Conservation (phyloP, 1,140 invertebrate genomes). For the Marisa cornuarietis region DNA sequence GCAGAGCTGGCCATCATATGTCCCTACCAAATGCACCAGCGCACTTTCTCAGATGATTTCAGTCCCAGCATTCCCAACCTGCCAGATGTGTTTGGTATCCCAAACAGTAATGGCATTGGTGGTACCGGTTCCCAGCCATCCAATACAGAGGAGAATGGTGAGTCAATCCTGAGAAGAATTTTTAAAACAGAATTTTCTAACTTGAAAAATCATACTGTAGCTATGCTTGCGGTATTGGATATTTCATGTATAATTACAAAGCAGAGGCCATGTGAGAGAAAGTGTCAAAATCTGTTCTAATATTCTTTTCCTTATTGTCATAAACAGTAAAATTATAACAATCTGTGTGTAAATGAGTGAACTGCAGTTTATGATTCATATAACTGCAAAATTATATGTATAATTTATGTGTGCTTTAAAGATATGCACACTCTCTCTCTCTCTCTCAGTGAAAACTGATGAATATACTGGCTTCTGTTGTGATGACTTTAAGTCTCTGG, state of each 20-base stretch:
- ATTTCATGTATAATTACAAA: too few species aligned
- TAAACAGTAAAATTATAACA: too few species aligned
- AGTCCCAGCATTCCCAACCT: conserved; percentile 21
- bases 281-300: too few species aligned
- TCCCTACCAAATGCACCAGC: conserved; percentile 65
- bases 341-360: too few species aligned
- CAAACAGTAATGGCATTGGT: neutral
- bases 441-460: too few species aligned
- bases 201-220: too few species aligned
- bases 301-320: too few species aligned
- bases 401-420: neutral
- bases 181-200: too few species aligned
- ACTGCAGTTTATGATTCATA: too few species aligned
- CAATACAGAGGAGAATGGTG: neutral
- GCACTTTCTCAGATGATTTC: conserved; percentile 44
- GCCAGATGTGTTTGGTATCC: conserved; percentile 7
- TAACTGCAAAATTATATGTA: neutral
- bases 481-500: too few species aligned
- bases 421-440: neutral
- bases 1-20: conserved; percentile 87
- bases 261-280: too few species aligned
- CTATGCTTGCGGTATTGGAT: too few species aligned
- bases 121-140: neutral
- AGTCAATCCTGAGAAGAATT: neutral
- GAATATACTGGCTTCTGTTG: neutral